Base-by-base conservation (phyloP, 2,888 invertebrate genomes). In the Volucella bombylans region DNA sequence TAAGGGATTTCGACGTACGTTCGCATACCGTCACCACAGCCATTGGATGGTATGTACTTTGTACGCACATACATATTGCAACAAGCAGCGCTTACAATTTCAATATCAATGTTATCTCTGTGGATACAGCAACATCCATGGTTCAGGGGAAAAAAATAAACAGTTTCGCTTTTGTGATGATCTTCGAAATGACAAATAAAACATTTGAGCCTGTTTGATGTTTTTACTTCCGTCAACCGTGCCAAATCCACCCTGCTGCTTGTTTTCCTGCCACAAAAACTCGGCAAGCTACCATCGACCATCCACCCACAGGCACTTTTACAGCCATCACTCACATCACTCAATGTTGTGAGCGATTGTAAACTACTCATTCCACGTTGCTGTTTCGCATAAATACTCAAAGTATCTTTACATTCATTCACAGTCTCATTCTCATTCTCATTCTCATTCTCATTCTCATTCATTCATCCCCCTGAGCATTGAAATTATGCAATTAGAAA, bases 401-500 rank as follows among this genome's bases (percentile, higher is more conserved):
- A 31, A 64, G 41, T 65, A 57, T 43, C 47, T 10, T 45, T 59
- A 31, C 76, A 67, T 73, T 73, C 57, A 68, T 31, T 31, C 6
- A 6, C 31, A 31, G 4, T 31, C 31, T 6, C 31, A 31, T 31
- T 31, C 31, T 31, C 31, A 31, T 76, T 76, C 74, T n/a, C n/a
- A n/a, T 31, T 31, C 6, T 31, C 31, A 31, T 0, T 31, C 31
- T 6, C 31, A 31, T 31, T 31, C 31, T 31, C 31, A 31, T 76
- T 76, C 74, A 54, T 80, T 62, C 59, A 59, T 52, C 78, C 80
- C 73, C 80, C 52, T 45, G 80, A n/a, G 49, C 47, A n/a, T 9
- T 43, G 68, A 81, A 85, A 81, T 81, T 85, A 85, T 85, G 81
- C 85, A 85, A 85, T 85, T 85, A 85, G 85, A 85, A 85, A 85